phyloP scores from a whole-genome alignment of 2,888 invertebrate species.

The Agonopterix alstromeriana region DNA sequence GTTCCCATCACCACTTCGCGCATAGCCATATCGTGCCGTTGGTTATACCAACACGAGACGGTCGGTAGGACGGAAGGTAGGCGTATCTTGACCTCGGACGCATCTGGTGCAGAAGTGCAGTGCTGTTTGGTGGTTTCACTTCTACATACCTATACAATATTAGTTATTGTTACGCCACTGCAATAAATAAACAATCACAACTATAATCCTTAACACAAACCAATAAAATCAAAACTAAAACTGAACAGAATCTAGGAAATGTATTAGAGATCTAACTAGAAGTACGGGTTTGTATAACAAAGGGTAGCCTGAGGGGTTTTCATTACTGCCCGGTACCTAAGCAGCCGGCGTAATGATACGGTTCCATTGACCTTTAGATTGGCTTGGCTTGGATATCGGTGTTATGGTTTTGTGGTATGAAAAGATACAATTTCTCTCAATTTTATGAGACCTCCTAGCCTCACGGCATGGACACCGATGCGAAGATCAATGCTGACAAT shows the following conservation, averaged over 20 bases:
- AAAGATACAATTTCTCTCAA: background rate
- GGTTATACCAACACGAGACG: no score
- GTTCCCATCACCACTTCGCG: no score
- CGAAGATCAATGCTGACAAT: no score
- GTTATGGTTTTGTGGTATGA: background rate
- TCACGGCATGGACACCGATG: no score
- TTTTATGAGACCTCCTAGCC: no score
- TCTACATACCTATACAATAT: no score
- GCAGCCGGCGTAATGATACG: conserved; percentile 24
- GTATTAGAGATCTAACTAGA: conserved; percentile 27
- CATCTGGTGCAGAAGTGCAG: no score
- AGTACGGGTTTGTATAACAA: conserved; percentile 19
- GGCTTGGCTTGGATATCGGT: conserved; percentile 2
- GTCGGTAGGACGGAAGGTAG: no score
- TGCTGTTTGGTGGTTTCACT: no score
- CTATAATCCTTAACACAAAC: background rate
- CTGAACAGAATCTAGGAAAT: background rate
- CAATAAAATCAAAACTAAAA: background rate
- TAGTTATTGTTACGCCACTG: background rate
- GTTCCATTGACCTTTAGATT: conserved; percentile 26
- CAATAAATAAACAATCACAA: background rate
- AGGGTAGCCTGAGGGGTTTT: conserved; percentile 29
- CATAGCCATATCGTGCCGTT: no score
- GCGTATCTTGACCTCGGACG: no score
- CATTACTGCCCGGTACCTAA: conserved; percentile 20